Conservation (phyloP, 2,113 vertebrate genomes). For the Physeter macrocephalus region DNA sequence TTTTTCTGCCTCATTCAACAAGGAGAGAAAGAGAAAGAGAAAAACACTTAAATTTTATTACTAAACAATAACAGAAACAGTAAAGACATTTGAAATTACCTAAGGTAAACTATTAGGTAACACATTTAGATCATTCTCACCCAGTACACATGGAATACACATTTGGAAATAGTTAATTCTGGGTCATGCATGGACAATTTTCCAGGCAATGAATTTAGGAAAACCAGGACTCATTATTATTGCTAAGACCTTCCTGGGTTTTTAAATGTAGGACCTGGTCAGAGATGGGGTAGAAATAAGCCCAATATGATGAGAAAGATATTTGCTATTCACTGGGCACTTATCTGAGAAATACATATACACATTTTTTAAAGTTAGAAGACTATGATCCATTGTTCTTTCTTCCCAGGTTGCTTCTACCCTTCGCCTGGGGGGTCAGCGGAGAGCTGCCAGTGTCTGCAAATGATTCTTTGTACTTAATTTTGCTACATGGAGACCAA, state of each 20-base stretch:
- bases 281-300: not conserved
- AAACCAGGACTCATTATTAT: not conserved
- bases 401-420: not conserved
- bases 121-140: not conserved
- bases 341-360: too few relatives aligned
- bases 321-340: not conserved
- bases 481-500: not conserved
- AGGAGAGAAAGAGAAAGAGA: not conserved
- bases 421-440: not conserved
- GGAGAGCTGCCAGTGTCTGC: not conserved
- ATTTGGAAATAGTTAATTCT: not conserved
- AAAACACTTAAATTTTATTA: not conserved
- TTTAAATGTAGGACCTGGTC: not conserved
- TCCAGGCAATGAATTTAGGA: not conserved
- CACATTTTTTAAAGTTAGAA: not conserved
- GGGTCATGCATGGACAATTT: not conserved
- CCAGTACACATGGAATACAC: not conserved
- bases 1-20: slow-evolving; percentile 20
- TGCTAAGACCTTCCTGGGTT: not conserved
- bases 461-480: not conserved
- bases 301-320: not conserved
- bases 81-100: not conserved
- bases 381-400: not conserved
- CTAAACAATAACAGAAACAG: not conserved
- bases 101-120: not conserved